Conservation (phyloP, 2,888 invertebrate genomes). For the Julus scandinavius region DNA sequence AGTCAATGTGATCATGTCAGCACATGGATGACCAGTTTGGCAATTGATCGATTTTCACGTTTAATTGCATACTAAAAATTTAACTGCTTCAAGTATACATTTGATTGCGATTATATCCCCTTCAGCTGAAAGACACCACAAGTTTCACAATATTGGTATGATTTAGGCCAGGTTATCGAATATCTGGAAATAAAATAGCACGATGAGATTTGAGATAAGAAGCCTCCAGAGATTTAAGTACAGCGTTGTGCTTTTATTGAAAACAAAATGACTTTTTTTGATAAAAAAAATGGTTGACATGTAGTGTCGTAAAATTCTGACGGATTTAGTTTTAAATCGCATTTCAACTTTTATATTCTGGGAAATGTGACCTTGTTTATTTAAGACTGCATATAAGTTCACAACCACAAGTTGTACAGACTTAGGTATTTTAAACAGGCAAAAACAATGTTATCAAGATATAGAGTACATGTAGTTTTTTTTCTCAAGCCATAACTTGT, state of each 20-base stretch:
- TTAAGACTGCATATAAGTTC: background rate
- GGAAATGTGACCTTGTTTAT: background rate
- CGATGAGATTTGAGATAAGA: background rate
- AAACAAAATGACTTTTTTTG: background rate
- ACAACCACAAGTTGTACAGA: no score
- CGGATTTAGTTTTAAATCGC: no score
- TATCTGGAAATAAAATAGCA: background rate
- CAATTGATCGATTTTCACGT: no score
- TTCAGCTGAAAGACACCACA: background rate
- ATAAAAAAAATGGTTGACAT: no score
- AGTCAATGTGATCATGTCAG: no score
- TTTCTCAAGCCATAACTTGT: no score
- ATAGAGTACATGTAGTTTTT: background rate
- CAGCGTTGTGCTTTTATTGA: background rate
- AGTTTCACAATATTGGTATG: background rate
- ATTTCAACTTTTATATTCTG: background rate
- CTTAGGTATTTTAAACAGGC: no score
- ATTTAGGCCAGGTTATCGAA: background rate
- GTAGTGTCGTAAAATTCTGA: no score
- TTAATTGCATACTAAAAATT: background rate
- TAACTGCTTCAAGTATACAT: background rate
- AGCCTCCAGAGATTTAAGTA: background rate
- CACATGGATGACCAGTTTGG: no score
- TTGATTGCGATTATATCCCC: background rate
- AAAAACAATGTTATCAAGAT: background rate